Evolutionary conservation across 1,140 invertebrate species (phyloP).

Genomic region (Orchestia grillus): DNA sequence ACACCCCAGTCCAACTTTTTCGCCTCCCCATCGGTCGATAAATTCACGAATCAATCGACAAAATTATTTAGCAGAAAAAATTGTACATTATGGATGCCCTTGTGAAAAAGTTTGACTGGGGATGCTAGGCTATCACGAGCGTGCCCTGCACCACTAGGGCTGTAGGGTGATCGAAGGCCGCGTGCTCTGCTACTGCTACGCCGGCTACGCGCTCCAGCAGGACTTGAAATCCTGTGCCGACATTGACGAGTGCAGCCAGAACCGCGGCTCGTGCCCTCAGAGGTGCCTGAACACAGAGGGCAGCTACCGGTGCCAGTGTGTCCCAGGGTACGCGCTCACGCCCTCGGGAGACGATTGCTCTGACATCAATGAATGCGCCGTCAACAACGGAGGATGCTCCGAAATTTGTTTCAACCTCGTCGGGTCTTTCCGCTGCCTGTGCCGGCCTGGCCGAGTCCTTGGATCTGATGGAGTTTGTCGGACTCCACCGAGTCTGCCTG

Average conservation of each 20-base stretch:
- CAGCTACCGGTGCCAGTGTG: slow-evolving; percentile 71
- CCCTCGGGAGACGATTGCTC: slow-evolving; percentile 53
- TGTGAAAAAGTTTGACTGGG: background rate
- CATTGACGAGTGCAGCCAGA: slow-evolving; percentile 78
- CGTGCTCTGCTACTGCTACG: slow-evolving; percentile 83
- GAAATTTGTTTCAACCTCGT: slow-evolving; percentile 71
- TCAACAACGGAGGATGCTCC: slow-evolving; percentile 69
- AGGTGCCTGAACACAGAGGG: slow-evolving; percentile 71
- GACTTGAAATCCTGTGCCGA: slow-evolving; percentile 70
- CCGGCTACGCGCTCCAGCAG: slow-evolving; percentile 55
- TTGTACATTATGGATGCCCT: background rate
- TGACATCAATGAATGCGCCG: slow-evolving; percentile 68
- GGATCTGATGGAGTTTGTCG: slow-evolving; percentile 66
- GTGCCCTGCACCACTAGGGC: background rate
- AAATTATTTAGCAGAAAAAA: no score
- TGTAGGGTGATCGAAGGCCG: slow-evolving; percentile 73
- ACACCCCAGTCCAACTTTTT: no score
- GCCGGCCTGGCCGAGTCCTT: slow-evolving; percentile 73
- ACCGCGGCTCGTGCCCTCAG: slow-evolving; percentile 70
- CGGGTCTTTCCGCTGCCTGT: slow-evolving; percentile 76
- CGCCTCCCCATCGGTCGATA: no score
- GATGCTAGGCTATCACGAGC: background rate
- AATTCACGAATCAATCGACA: no score
- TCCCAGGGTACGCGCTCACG: slow-evolving; percentile 67
- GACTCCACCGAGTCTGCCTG: slow-evolving; percentile 78